Percentiles rank a stretch among this genome's conserved stretches.
Evolutionary conservation across 2,113 vertebrate species (phyloP).

Genomic region (Chloroceryle aenea): DNA sequence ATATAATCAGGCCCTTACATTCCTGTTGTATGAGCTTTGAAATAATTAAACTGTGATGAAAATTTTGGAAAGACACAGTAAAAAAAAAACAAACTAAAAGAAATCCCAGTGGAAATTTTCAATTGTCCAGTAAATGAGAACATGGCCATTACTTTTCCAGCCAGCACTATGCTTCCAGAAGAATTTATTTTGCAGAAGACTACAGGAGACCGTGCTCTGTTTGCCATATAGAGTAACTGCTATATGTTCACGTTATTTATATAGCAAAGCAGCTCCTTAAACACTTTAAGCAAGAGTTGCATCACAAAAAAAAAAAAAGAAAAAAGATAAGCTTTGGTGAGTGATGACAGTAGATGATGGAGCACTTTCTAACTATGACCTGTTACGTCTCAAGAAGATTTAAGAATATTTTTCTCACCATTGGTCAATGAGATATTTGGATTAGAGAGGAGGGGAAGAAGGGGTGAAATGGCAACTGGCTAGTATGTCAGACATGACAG

Average conservation of each 20-base stretch:
- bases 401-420: conserved; percentile 33
- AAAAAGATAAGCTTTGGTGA: not conserved
- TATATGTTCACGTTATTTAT: fast-evolving
- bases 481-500: conserved; percentile 44
- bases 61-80: not conserved
- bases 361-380: conserved; percentile 49
- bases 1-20: not conserved
- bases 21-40: not conserved
- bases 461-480: conserved; percentile 57
- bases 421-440: conserved; percentile 46
- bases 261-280: not conserved
- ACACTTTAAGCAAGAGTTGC: not conserved
- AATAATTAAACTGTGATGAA: not conserved
- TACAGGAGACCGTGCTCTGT: not conserved
- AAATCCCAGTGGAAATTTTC: not conserved
- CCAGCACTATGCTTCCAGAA: not conserved
- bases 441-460: not conserved
- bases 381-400: conserved; percentile 10
- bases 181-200: not conserved
- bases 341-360: conserved; percentile 28
- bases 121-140: not conserved
- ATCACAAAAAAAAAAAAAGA: not conserved
- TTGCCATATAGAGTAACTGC: not conserved
- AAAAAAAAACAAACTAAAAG: not conserved
- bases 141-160: not conserved